A percentile compares a stretch with the other conserved stretches of the same genome.
Conservation (phyloP, 2,113 vertebrate species). For the Alectura lathami region DNA sequence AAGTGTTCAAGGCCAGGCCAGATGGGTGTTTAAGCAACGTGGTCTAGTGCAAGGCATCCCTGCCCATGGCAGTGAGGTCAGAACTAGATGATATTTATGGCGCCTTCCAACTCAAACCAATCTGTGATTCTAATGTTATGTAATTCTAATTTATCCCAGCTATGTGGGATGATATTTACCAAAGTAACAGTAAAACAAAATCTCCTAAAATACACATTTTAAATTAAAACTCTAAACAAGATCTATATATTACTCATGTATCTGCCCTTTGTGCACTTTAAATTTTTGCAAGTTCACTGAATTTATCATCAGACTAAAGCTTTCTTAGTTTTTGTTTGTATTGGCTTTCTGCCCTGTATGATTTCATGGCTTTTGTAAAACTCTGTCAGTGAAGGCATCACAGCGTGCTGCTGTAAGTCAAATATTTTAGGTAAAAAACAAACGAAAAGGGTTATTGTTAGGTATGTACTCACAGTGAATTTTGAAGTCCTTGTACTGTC, state of each 20-base stretch:
- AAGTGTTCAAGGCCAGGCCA: background rate
- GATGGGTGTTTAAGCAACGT: background rate
- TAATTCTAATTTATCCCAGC: too few relatives aligned
- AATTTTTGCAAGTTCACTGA: background rate
- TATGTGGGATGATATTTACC: background rate
- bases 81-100: background rate
- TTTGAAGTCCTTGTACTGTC: constrained; percentile 99
- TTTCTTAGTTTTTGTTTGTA: background rate
- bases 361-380: background rate
- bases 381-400: background rate
- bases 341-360: background rate
- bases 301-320: background rate
- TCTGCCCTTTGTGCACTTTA: background rate
- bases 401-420: background rate
- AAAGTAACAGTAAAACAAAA: background rate
- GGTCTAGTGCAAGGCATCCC: background rate
- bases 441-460: background rate
- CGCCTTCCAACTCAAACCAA: background rate
- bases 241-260: background rate
- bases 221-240: background rate
- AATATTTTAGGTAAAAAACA: background rate
- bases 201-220: background rate
- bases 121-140: background rate
- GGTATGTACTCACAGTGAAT: constrained; percentile 90
- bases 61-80: background rate